Percentiles rank a stretch among this genome's conserved stretches.
Evolutionary conservation across 92 coral and sea anemone genomes (phyloP).

Genomic region (Umimayanthus chanpuru): DNA sequence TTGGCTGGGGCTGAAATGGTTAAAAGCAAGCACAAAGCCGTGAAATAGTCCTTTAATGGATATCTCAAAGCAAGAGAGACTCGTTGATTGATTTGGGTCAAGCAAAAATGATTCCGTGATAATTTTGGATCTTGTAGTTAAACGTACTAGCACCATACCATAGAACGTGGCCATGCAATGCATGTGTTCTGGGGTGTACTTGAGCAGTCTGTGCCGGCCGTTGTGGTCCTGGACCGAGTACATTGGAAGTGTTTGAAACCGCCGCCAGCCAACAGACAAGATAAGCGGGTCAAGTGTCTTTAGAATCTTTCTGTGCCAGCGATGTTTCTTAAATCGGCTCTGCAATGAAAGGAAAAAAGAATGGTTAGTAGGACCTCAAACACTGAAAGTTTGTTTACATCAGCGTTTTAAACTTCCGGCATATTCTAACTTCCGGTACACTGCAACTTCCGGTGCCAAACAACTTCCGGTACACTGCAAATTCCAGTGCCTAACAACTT

Average conservation of each 20-base stretch:
- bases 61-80: background rate
- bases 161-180: conserved; percentile 92
- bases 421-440: too few relatives aligned
- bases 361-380: too few relatives aligned
- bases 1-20: too few relatives aligned
- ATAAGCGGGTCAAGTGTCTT: conserved; percentile 97
- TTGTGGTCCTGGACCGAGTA: conserved; percentile 98
- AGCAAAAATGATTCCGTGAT: background rate
- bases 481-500: too few relatives aligned
- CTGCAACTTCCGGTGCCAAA: too few relatives aligned
- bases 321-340: conserved; percentile 95
- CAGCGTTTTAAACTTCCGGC: too few relatives aligned
- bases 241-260: conserved; percentile 90
- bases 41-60: too few relatives aligned
- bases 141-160: conserved; percentile 57
- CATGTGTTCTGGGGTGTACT: conserved; percentile 97
- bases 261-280: conserved; percentile 95
- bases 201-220: conserved; percentile 90
- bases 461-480: too few relatives aligned
- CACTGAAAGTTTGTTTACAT: too few relatives aligned
- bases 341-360: conserved; percentile 33
- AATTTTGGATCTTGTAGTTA: background rate
- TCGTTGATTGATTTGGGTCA: background rate
- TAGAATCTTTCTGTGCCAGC: conserved; percentile 96
- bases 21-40: too few relatives aligned